A percentile compares a stretch with the other conserved stretches of the same genome.
Evolutionary conservation across 2,113 vertebrate species (phyloP).

Genomic region (Eolophus roseicapilla): DNA sequence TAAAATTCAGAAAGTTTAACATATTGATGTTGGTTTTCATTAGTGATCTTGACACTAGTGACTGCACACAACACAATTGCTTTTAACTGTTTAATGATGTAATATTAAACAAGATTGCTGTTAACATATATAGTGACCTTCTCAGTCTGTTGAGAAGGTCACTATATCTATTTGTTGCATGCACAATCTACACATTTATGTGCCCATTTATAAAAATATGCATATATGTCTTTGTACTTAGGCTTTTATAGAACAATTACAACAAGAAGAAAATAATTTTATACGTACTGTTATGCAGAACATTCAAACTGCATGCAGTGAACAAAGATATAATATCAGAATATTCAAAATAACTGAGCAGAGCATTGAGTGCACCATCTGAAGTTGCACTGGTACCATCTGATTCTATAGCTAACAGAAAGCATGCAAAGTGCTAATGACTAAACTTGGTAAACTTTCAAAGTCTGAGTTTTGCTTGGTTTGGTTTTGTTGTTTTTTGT

Average conservation of each 20-base stretch:
- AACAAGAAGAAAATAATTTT: neutral
- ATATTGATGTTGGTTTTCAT: neutral
- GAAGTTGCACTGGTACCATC: neutral
- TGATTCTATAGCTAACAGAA: neutral
- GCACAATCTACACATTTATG: neutral
- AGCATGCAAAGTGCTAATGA: neutral
- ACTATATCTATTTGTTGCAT: neutral
- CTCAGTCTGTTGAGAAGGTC: neutral
- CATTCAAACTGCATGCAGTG: neutral
- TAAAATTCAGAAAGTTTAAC: neutral
- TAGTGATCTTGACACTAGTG: neutral
- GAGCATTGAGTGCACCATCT: neutral
- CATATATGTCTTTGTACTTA: neutral
- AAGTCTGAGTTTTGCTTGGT: neutral
- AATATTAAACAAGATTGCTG: neutral
- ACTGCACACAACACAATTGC: neutral
- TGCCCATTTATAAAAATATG: neutral
- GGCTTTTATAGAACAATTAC: neutral
- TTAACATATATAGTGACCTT: neutral
- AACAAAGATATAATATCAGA: neutral
- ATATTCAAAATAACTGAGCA: neutral
- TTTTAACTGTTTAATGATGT: neutral
- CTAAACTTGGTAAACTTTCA: neutral
- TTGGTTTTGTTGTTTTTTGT: neutral
- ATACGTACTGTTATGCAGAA: neutral